phyloP scores from a whole-genome alignment of 1,140 invertebrate genomes.

The Brachionus rubens region DNA sequence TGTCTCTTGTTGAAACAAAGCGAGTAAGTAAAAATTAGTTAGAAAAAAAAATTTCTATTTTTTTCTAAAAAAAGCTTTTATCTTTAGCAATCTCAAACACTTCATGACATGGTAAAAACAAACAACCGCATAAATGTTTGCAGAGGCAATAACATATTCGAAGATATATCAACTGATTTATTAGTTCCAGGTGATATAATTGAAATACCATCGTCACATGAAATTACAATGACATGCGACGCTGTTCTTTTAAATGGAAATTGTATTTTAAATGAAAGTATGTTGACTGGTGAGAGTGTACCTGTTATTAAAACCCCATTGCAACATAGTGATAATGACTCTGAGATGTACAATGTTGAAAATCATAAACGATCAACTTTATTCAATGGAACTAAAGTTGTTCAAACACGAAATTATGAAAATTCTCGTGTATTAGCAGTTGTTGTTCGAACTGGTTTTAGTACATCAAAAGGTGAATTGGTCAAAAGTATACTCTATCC shows the following conservation, averaged over 20 bases:
- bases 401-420: slow-evolving; percentile 87
- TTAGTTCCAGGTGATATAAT: slow-evolving; percentile 84
- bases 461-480: slow-evolving; percentile 81
- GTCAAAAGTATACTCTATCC: slow-evolving; percentile 87
- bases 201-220: slow-evolving; percentile 72
- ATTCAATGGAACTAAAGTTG: slow-evolving; percentile 88
- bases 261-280: slow-evolving; percentile 86
- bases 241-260: slow-evolving; percentile 80
- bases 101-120: slow-evolving; percentile 34
- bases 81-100: slow-evolving; percentile 18
- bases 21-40: slow-evolving; percentile 51
- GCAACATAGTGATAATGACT: slow-evolving; percentile 56
- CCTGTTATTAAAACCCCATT: slow-evolving; percentile 85
- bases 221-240: slow-evolving; percentile 84
- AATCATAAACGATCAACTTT: slow-evolving; percentile 83
- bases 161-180: slow-evolving; percentile 3
- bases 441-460: slow-evolving; percentile 76
- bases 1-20: slow-evolving; percentile 62
- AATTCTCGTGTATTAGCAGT: slow-evolving; percentile 69
- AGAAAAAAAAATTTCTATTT: not conserved
- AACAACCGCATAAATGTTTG: slow-evolving; percentile 14
- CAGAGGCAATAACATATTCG: not conserved
- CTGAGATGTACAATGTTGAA: slow-evolving; percentile 57
- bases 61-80: not conserved
- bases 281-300: slow-evolving; percentile 81